Base-by-base conservation (phyloP, 2,888 invertebrate genomes). In the Altica lythri region DNA sequence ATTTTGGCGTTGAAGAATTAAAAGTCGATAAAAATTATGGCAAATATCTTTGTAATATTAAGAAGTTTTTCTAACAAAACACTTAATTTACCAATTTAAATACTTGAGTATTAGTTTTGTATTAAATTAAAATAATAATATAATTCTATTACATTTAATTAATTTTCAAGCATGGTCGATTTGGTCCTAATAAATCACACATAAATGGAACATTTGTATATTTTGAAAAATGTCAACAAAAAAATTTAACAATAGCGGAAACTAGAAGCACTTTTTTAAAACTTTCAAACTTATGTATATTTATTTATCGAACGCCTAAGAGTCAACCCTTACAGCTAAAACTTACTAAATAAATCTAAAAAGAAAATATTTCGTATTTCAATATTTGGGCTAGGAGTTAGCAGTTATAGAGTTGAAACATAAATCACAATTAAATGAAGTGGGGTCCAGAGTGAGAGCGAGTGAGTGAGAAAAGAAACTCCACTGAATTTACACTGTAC, bases 371-470 rank as follows among this genome's bases (percentile, higher is more conserved):
- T 60, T 52, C 46, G 55, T 60, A 60, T 55, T 57, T 55, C 60
- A 61, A 61, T 59, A 61, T 61, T 61, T 61, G 59, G 53, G 48
- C 61, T 57, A 59, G 51, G 59, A 57, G 55, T 59, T 58, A 59
- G 50, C 50, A 46, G 57, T 52, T 54, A 58, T 60, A 59, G 56
- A 59, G 56, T 48, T 40, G 45, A 57, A 51, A 53, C 58, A 66
- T 68, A 68, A 68, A 68, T 68, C 68, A 68, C 63, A 66, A 68
- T 68, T 66, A 66, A 68, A 64, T 65, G 55, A 63, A 65, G 60
- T 60, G 62, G 66, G 65, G 60, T 58, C 53, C 55, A 42, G 14
- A 42, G n/a, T 14, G 13, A 42, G 22, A 40, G 3, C 18, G 12
- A 34, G 14, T 2, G 14, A 34, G 38, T 54, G 47, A 46, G 60